phyloP scores from a whole-genome alignment of 2,888 invertebrate genomes.

The Tenthredo distinguenda region DNA sequence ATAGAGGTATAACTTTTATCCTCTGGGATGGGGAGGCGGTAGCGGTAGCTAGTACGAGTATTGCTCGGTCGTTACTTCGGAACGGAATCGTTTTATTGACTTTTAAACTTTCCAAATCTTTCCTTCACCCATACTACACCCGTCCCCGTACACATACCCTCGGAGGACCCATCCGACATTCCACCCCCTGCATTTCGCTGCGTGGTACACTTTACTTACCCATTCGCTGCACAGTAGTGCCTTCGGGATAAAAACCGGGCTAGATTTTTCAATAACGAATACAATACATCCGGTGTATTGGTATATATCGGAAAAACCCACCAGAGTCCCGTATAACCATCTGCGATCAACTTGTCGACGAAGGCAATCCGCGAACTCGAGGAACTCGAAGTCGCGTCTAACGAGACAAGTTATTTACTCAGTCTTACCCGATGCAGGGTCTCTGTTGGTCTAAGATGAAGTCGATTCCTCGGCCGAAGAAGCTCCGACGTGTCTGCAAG shows the following conservation, averaged over 20 bases:
- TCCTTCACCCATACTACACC: background rate
- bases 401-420: slow-evolving; percentile 8
- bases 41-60: background rate
- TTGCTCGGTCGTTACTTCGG: slow-evolving; percentile 25
- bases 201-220: background rate
- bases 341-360: slow-evolving; percentile 9
- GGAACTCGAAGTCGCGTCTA: background rate
- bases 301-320: background rate
- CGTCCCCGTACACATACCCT: background rate
- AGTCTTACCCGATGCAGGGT: no score
- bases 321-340: background rate
- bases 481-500: no score
- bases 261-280: no score
- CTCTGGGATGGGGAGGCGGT: background rate
- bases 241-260: background rate
- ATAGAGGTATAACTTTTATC: slow-evolving; percentile 31
- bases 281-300: background rate
- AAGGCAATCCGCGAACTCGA: background rate
- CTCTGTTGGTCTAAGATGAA: no score
- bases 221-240: background rate
- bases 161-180: background rate
- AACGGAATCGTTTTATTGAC: slow-evolving; percentile 48
- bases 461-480: no score
- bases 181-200: background rate
- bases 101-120: slow-evolving; percentile 40